phyloP scores from a whole-genome alignment of 2,797 vertebrate species.

The Sarcoramphus papa region DNA sequence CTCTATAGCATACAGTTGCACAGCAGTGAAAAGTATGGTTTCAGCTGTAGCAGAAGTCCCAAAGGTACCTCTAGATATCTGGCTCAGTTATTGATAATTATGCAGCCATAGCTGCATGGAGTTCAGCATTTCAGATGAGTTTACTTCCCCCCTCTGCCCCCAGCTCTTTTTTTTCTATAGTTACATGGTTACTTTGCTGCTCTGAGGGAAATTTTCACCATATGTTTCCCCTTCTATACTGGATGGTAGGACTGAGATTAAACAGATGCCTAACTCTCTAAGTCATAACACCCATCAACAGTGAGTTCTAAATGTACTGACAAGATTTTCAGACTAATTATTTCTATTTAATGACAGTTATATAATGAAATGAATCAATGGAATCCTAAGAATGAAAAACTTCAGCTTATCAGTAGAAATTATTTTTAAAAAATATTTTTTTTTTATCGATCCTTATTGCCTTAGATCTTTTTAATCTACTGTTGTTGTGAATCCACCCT shows the following conservation, averaged over 20 bases:
- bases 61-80: neutral
- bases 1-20: neutral
- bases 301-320: neutral
- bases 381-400: neutral
- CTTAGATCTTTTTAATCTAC: neutral
- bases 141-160: neutral
- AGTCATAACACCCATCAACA: neutral
- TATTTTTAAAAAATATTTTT: neutral
- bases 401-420: neutral
- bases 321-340: neutral
- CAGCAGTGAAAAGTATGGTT: neutral
- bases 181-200: neutral
- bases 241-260: neutral
- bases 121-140: neutral
- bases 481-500: neutral
- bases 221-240: neutral
- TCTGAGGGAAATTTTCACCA: neutral
- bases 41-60: neutral
- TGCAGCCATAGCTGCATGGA: neutral
- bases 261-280: neutral
- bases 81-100: neutral
- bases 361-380: neutral
- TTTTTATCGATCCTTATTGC: neutral
- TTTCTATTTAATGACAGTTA: neutral
- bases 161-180: neutral